These are phyloP conservation scores for Aproaerema taeniolella DNA, from an alignment of 2,888 invertebrate genomes.

Conservation along the genomic window DNA sequence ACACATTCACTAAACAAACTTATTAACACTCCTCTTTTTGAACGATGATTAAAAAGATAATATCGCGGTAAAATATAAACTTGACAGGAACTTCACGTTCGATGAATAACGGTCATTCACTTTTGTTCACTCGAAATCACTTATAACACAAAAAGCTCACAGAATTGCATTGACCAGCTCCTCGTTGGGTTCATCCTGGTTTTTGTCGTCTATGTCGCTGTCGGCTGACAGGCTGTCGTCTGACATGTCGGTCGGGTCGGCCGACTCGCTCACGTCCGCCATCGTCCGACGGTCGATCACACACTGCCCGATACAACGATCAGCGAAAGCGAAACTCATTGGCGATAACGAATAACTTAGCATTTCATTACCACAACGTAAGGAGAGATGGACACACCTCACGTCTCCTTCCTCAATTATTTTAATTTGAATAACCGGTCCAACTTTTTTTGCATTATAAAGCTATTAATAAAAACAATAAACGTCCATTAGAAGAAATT, in stretches of 20 bases:
- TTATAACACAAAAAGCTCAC: constrained; percentile 37
- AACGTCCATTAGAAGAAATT: no score
- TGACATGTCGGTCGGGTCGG: constrained; percentile 38
- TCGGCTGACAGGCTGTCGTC: constrained; percentile 52
- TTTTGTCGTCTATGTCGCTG: constrained; percentile 27
- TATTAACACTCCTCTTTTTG: no score
- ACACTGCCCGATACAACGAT: constrained; percentile 32
- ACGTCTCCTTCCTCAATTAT: not conserved
- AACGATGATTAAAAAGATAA: no score
- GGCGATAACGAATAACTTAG: constrained; percentile 28
- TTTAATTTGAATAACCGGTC: no score
- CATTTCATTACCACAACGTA: constrained; percentile 22
- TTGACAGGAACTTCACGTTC: no score
- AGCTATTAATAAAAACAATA: no score
- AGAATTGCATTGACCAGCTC: constrained; percentile 23
- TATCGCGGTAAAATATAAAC: no score
- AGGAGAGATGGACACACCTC: no score
- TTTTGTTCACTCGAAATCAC: no score
- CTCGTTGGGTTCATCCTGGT: constrained; percentile 12
- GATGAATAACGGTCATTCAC: no score
- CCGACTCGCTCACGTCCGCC: constrained; percentile 28
- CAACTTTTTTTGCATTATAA: no score
- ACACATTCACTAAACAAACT: no score
- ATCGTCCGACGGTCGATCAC: constrained; percentile 39
- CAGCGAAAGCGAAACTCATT: constrained; percentile 36